Evolutionary conservation across 2,113 vertebrate species (phyloP), one percentile per base, ranked within the genome.

Genomic region (Oreochromis tanganicae): DNA sequence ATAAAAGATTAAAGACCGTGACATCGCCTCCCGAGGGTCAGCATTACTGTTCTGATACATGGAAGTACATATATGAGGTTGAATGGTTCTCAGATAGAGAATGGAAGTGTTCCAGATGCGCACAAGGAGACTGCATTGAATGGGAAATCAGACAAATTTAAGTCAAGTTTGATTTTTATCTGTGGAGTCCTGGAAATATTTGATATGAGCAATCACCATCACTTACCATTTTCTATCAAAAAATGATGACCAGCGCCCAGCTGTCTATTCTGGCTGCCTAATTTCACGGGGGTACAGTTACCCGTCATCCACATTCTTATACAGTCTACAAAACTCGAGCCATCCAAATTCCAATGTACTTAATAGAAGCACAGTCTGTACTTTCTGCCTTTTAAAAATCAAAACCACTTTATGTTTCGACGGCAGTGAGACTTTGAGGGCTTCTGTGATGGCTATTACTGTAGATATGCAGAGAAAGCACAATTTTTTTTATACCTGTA

Each of bases 401-500:
- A 66, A 81, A 86, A 52, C 32, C 71, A 71, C 7, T 90, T 75
- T 59, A 56, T 87, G 82, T 83, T 87, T 82, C 21, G 68, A 54
- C 85, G 81, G 87, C 86, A 78, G 43, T 3, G 46, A 50, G 29
- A 78, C 46, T 11, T 29, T 14, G 13, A 75, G 50, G 48, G 79
- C 50, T 82, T 81, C 59, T 32, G 6, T 3, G 71, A 81, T 8
- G 73, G 73, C 46, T 59, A 5, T 41, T 85, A 56, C 87, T 90
- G 88, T 83, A 27, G 34, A 73, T 41, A 54, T 52, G 80, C 66
- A 86, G 82, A 88, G 73, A 90, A 93, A 93, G 88, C 90, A 91
- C 90, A 87, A 52, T 71, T 91, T 86, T 86, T 84, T 94, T 91
- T 38, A 84, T 90, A 90, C 79, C 12, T 87, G 52, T 85, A 82